Evolutionary conservation across 2,888 invertebrate species (phyloP), one percentile per base, ranked within the genome.

Genomic region (Abrostola triplasia): DNA sequence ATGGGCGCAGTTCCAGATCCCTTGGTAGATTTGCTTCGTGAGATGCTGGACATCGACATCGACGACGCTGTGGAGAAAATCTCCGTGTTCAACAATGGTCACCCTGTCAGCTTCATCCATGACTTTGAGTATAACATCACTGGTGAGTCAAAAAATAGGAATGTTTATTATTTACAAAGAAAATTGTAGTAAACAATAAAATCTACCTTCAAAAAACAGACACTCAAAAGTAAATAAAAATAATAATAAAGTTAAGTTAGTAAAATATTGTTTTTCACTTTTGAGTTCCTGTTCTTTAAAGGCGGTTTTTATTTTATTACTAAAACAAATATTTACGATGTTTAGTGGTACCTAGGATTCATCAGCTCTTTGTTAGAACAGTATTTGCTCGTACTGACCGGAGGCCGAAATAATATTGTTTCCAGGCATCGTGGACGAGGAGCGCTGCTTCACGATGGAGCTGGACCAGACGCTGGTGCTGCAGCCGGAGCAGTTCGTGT

Each of bases 391-490:
- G n/a, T n/a, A n/a, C 24, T 24, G 24, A 1, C 1, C 24, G 1
- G 24, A 24, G 24, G 1, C 24, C 24, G 24, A 24, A 24, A 24
- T 24, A 24, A 24, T 10, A 41, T 1, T 5, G 5, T n/a, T n/a
- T 4, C 75, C 96, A 88, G 97, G 96, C 35, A 98, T 98, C 70
- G 96, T 98, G 65, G 98, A 98, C 90, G 91, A 95, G 12, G 96
- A 96, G 64, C 96, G 98, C 37, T 99, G 99, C 94, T 99, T 98
- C 92, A 96, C 98, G 13, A 98, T 98, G 98, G 97, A 97, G 0
- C 93, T 99, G 85, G 97, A 99, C 92, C 96, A 97, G 38, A 95
- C 95, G 40, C 93, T 96, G 62, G 97, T 98, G 70, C 92, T 98
- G 83, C 96, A 97, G 47, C 99, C 99, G 5, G 82, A 78, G 42